Evolutionary conservation across 1,140 invertebrate species (phyloP).

Genomic region (Drosophila tsacasi): DNA sequence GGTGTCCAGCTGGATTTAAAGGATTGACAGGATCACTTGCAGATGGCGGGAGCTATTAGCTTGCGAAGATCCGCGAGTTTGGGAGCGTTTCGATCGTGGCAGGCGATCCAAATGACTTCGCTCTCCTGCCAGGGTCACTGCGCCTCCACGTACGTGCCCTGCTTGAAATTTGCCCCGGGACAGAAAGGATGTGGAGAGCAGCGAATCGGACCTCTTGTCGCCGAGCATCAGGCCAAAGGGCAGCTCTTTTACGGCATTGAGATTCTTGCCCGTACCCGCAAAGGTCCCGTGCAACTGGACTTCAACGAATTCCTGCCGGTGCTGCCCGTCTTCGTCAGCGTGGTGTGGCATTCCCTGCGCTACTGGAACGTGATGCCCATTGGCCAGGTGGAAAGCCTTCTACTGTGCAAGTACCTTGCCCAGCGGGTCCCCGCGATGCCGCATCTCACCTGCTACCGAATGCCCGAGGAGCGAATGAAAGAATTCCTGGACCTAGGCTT

Average conservation of each 20-base stretch:
- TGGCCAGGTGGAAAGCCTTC: conserved; percentile 12
- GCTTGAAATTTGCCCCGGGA: conserved; percentile 29
- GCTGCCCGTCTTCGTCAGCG: conserved; percentile 53
- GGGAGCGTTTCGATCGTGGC: no score
- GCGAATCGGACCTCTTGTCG: conserved; percentile 26
- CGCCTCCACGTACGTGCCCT: conserved; percentile 3
- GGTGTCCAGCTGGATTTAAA: not conserved
- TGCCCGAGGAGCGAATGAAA: conserved; percentile 22
- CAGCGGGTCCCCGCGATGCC: conserved; percentile 33
- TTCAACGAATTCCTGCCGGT: conserved; percentile 57
- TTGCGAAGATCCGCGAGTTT: not conserved
- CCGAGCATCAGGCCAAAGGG: not conserved
- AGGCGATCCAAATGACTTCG: not conserved
- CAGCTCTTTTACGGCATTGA: conserved; percentile 68
- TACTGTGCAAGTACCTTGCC: conserved; percentile 24
- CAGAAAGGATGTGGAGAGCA: conserved; percentile 17
- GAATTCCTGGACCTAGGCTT: conserved; percentile 42
- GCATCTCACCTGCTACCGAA: conserved; percentile 36
- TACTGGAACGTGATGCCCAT: conserved; percentile 42
- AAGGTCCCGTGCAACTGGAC: conserved; percentile 19
- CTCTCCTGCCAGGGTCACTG: no score
- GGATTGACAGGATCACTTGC: not conserved
- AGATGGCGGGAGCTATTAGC: conserved; percentile 5
- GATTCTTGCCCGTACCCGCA: not conserved
- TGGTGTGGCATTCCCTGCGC: conserved; percentile 45